Conservation (phyloP, 1,140 invertebrate species). For the Papilio xuthus region DNA sequence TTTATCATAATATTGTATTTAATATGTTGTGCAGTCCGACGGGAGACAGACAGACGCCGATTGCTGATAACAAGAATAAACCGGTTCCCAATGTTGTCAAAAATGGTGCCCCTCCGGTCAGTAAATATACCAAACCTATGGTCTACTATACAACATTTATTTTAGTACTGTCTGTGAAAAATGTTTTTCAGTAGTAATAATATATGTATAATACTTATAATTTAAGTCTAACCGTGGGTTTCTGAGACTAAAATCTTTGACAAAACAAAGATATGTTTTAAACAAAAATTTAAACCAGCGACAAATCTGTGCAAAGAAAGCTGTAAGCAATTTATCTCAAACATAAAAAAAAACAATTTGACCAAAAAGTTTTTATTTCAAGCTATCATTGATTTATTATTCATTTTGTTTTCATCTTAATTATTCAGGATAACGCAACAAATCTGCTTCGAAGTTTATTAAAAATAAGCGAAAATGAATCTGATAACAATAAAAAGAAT, state of each 20-base stretch:
- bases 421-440: conserved; percentile 61
- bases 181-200: too few species aligned
- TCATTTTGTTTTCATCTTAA: not conserved
- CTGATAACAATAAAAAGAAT: conserved; percentile 50
- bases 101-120: conserved; percentile 11
- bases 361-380: too few species aligned
- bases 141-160: not conserved
- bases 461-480: conserved; percentile 67
- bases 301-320: too few species aligned
- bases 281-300: too few species aligned
- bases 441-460: conserved; percentile 63
- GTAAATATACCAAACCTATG: not conserved
- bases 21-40: conserved; percentile 44
- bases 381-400: not conserved
- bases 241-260: too few species aligned
- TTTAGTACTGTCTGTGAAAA: too few species aligned
- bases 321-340: too few species aligned
- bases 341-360: too few species aligned
- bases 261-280: too few species aligned
- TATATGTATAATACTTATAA: too few species aligned
- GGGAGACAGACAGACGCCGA: conserved; percentile 43
- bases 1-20: too few species aligned
- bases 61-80: conserved; percentile 4
- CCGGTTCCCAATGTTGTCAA: not conserved
- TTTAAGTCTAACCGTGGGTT: too few species aligned